phyloP scores from a whole-genome alignment of 1,140 invertebrate genomes.

The Eubasilissa regina region DNA sequence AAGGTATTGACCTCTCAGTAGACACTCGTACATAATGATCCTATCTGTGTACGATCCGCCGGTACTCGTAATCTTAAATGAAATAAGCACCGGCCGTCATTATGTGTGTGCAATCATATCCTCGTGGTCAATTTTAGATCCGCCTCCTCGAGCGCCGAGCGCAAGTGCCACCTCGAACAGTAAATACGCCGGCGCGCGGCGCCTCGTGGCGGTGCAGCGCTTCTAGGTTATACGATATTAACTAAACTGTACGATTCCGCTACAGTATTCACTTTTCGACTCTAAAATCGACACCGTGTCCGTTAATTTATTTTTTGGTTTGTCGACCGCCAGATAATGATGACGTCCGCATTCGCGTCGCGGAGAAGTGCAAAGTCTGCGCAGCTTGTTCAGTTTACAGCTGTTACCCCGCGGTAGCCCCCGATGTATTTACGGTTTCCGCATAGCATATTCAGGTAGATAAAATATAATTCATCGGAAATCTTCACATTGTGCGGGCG shows the following conservation, averaged over 20 bases:
- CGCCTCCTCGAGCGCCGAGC: background rate
- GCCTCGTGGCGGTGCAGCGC: slow-evolving; percentile 9
- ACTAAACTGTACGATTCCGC: background rate
- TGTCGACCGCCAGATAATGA: background rate
- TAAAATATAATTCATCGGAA: background rate
- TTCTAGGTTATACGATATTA: slow-evolving; percentile 8
- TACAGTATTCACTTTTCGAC: background rate
- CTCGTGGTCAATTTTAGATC: slow-evolving; percentile 14
- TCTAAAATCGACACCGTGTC: background rate
- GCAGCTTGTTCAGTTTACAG: background rate
- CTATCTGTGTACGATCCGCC: background rate
- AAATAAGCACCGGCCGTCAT: background rate
- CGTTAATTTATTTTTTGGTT: slow-evolving; percentile 1
- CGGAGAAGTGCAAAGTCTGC: slow-evolving; percentile 12
- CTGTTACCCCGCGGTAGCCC: slow-evolving; percentile 3
- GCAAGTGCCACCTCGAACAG: background rate
- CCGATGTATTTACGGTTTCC: slow-evolving; percentile 32
- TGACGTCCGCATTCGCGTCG: slow-evolving; percentile 13
- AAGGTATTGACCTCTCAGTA: background rate
- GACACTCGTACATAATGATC: background rate
- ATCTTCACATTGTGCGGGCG: background rate
- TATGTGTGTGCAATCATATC: background rate
- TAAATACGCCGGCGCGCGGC: slow-evolving; percentile 3
- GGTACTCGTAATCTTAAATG: slow-evolving; percentile 1
- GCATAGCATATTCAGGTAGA: background rate